Evolutionary conservation across 2,888 invertebrate genomes (phyloP), one percentile per base, ranked within the genome.

Genomic region (Synergus gifuensis): DNA sequence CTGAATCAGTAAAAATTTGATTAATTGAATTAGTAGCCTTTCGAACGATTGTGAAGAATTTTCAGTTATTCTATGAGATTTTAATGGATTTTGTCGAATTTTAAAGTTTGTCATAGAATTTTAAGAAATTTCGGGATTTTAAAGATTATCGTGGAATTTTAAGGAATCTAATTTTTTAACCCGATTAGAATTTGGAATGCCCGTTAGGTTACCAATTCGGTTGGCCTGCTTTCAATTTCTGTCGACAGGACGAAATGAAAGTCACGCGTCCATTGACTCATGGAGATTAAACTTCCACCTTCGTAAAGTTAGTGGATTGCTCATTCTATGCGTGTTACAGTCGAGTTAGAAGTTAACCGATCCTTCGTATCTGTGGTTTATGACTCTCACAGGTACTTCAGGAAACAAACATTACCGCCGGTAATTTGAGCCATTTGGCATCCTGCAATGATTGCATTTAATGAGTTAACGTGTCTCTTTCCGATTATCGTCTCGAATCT

Each of bases 371-470:
- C 36, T 73, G 54, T 11, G 49, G 73, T 73, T 73, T 73, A 54
- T 54, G 73, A 73, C 5, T 54, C 73, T 73, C 73, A 18, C 54
- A 73, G 73, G 36, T 73, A 73, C 73, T 73, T 54, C 36, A 49
- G 73, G 73, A 73, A 54, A 73, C 73, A 40, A 73, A 73, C 36
- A 54, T 73, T 73, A 40, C 73, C 40, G 54, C 8, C n/a, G 16
- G 54, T 54, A 73, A 73, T 73, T 73, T 40, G 54, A 54, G 54
- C 36, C 36, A 73, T 73, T 73, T 28, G 16, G 11, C 36, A 54
- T n/a, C 54, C 11, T 54, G 11, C 16, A 73, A 54, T 36, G n/a
- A 73, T 40, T 73, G 49, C 11, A 54, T 28, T 73, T 40, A 73
- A 49, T 28, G 69, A 69, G 49, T 46, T 69, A 46, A 49, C 46